A percentile compares a stretch with the other conserved stretches of the same genome.
phyloP scores from a whole-genome alignment of 2,797 vertebrate species.

The Anabas testudineus region DNA sequence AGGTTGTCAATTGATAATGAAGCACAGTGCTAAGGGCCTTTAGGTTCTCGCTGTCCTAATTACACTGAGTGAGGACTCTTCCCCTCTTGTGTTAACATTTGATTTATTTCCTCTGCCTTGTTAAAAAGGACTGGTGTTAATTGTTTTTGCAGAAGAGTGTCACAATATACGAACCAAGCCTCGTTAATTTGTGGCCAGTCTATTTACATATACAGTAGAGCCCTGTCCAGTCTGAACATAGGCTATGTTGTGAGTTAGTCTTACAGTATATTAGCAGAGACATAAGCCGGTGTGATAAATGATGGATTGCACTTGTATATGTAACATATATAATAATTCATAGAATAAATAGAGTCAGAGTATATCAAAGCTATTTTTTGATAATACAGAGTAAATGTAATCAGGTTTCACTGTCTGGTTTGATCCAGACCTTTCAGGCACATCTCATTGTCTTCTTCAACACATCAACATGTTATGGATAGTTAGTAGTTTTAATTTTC shows the following conservation, averaged over 20 bases:
- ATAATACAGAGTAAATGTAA: no score
- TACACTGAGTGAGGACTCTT: slow-evolving; percentile 88
- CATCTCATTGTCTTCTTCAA: background rate
- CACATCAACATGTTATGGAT: no score
- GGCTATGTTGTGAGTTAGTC: slow-evolving; percentile 30
- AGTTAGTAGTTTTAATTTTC: no score
- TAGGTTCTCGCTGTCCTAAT: slow-evolving; percentile 90
- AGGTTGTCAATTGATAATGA: slow-evolving; percentile 91
- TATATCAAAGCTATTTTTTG: no score
- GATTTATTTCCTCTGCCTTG: slow-evolving; percentile 93
- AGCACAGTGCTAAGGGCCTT: slow-evolving; percentile 86
- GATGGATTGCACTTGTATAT: no score
- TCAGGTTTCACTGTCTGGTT: no score
- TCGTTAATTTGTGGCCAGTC: slow-evolving; percentile 86
- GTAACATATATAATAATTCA: background rate
- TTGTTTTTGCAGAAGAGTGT: slow-evolving; percentile 93
- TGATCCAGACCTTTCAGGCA: background rate
- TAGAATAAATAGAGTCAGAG: background rate
- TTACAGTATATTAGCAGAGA: slow-evolving; percentile 25
- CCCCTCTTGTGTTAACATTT: slow-evolving; percentile 93
- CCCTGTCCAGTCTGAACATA: slow-evolving; percentile 75
- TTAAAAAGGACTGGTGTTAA: slow-evolving; percentile 91
- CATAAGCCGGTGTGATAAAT: slow-evolving; percentile 24
- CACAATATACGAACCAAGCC: slow-evolving; percentile 88
- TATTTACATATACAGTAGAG: slow-evolving; percentile 76